phyloP scores from a whole-genome alignment of 2,113 vertebrate genomes.

The Notarius lentiginosus region DNA sequence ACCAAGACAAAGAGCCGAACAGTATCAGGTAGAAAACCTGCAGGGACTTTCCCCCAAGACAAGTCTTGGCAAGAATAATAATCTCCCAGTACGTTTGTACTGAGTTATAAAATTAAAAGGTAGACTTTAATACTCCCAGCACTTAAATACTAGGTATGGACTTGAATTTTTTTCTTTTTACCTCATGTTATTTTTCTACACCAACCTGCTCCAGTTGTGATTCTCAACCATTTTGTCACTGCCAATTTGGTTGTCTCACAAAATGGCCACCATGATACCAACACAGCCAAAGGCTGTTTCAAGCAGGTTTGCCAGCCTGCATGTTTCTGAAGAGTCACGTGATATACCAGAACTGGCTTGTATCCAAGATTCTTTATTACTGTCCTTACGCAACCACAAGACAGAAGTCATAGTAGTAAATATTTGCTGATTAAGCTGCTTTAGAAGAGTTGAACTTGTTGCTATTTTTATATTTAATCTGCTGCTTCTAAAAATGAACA shows the following conservation, averaged over 20 bases:
- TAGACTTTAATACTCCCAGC: not conserved
- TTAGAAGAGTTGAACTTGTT: not conserved
- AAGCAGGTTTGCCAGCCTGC: not conserved
- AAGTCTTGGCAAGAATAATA: not conserved
- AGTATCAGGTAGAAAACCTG: not conserved
- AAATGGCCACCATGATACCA: constrained; percentile 27
- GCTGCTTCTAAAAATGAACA: not conserved
- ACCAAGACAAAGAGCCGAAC: not conserved
- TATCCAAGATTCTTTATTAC: not conserved
- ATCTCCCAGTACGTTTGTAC: not conserved
- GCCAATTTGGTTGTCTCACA: not conserved
- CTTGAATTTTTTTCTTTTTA: not conserved
- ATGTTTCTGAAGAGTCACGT: constrained; percentile 6
- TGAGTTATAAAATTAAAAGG: not conserved
- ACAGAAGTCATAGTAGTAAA: not conserved
- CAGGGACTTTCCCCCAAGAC: not conserved
- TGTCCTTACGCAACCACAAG: not conserved
- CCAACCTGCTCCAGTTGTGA: not conserved
- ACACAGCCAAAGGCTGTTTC: not conserved
- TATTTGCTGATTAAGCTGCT: not conserved
- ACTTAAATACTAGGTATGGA: not conserved
- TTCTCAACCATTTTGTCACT: not conserved
- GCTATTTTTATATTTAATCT: not conserved
- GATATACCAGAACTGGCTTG: not conserved
- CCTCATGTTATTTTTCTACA: not conserved